phyloP scores from a whole-genome alignment of 2,113 vertebrate species.

The Rynchops niger region DNA sequence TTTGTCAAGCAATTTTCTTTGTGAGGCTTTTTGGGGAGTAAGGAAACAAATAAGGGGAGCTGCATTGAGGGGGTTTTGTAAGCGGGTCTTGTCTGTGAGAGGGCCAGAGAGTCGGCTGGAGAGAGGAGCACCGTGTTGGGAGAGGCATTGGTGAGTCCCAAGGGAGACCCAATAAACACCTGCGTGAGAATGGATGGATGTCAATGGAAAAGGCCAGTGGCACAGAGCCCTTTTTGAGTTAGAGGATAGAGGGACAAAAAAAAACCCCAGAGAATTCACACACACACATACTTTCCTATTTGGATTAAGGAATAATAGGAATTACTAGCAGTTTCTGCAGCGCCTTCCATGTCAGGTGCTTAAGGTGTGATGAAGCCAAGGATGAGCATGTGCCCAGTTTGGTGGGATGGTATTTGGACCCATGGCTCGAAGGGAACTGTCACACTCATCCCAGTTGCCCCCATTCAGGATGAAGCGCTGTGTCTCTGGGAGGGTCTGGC shows the following conservation, averaged over 20 bases:
- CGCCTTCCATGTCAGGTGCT: not conserved
- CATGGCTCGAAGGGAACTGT: rapidly evolving
- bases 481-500: not conserved
- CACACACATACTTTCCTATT: not conserved
- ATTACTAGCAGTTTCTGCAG: not conserved
- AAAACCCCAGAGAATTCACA: not conserved
- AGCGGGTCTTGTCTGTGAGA: rapidly evolving
- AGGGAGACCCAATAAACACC: not conserved
- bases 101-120: not conserved
- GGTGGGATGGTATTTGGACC: not conserved
- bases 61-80: not conserved
- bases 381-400: not conserved
- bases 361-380: not conserved
- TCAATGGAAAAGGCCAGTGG: rapidly evolving
- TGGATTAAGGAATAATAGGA: not conserved
- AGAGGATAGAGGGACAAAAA: not conserved
- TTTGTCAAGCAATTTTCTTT: not conserved
- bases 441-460: not conserved
- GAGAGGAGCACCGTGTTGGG: not conserved
- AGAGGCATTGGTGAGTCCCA: not conserved
- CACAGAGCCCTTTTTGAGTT: not conserved
- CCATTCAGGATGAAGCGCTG: rapidly evolving
- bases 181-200: not conserved
- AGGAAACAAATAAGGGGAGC: not conserved
- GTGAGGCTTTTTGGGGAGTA: not conserved